phyloP scores from a whole-genome alignment of 2,113 vertebrate species.

The Hippocampus guttulatus region DNA sequence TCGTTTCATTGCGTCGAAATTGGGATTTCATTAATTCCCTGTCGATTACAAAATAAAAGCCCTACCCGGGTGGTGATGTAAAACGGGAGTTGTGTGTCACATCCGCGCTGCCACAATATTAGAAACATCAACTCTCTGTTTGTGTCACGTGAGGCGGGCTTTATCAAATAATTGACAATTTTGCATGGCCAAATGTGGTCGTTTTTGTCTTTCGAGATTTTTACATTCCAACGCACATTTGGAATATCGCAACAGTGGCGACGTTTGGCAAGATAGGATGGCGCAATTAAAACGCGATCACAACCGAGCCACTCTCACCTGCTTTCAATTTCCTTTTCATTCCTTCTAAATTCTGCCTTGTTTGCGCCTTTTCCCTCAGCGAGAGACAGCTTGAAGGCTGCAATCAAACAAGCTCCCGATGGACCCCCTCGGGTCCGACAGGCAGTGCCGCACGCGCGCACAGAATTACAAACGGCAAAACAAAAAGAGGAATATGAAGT shows the following conservation, averaged over 20 bases:
- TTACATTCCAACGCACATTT: no score
- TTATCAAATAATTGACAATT: not conserved
- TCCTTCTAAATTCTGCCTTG: constrained; percentile 23
- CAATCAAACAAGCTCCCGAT: constrained; percentile 54
- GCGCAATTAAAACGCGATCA: not conserved
- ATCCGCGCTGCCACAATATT: constrained; percentile 31
- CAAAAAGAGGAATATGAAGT: not conserved
- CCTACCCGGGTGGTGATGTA: not conserved
- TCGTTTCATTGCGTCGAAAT: constrained; percentile 24
- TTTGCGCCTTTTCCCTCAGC: constrained; percentile 10
- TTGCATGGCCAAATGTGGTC: no score
- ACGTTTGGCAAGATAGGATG: not conserved
- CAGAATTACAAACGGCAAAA: not conserved
- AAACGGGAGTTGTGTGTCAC: not conserved
- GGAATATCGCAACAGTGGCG: no score
- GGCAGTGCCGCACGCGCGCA: constrained; percentile 6
- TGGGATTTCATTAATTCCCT: constrained; percentile 32
- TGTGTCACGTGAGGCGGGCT: constrained; percentile 26
- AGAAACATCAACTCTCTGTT: constrained; percentile 43
- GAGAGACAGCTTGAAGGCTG: constrained; percentile 46
- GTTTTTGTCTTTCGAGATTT: no score
- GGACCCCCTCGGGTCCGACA: constrained; percentile 38
- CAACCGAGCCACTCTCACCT: not conserved
- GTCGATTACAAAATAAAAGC: constrained; percentile 8
- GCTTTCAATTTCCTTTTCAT: constrained; percentile 15